Conservation (phyloP, 2,888 invertebrate species). For the Celastrina argiolus region DNA sequence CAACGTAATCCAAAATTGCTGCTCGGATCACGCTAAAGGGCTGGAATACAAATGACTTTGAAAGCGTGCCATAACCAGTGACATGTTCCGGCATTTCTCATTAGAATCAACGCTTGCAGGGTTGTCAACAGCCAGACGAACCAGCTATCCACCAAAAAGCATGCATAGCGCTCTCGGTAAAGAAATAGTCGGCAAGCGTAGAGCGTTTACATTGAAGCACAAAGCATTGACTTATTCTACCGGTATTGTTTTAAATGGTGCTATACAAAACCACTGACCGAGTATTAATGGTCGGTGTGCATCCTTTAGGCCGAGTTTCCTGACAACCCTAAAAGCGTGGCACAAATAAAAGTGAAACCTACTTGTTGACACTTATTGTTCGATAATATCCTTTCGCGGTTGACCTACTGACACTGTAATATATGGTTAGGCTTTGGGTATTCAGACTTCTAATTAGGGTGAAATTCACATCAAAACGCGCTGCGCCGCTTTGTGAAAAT, state of each 20-base stretch:
- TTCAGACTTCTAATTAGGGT: neutral
- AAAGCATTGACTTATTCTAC: no score
- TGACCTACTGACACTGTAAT: slow-evolving; percentile 5
- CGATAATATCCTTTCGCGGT: neutral
- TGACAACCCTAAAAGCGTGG: slow-evolving; percentile 5
- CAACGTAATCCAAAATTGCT: slow-evolving; percentile 8
- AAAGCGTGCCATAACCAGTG: slow-evolving; percentile 38
- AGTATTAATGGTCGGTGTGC: no score
- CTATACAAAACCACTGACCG: no score
- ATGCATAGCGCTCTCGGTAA: no score
- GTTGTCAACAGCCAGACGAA: neutral
- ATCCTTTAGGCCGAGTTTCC: neutral
- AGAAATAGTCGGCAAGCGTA: no score
- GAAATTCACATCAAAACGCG: no score
- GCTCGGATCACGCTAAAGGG: slow-evolving; percentile 25
- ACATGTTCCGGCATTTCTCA: slow-evolving; percentile 40
- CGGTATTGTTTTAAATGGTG: no score
- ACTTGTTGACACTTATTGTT: neutral
- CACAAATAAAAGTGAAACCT: slow-evolving; percentile 21
- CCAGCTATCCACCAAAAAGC: no score
- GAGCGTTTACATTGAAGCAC: no score
- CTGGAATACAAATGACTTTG: slow-evolving; percentile 36
- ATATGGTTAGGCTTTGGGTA: neutral
- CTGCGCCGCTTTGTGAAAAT: no score
- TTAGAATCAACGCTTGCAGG: slow-evolving; percentile 24